Base-by-base conservation (phyloP, 2,888 invertebrate species). In the Amorpha juglandis region DNA sequence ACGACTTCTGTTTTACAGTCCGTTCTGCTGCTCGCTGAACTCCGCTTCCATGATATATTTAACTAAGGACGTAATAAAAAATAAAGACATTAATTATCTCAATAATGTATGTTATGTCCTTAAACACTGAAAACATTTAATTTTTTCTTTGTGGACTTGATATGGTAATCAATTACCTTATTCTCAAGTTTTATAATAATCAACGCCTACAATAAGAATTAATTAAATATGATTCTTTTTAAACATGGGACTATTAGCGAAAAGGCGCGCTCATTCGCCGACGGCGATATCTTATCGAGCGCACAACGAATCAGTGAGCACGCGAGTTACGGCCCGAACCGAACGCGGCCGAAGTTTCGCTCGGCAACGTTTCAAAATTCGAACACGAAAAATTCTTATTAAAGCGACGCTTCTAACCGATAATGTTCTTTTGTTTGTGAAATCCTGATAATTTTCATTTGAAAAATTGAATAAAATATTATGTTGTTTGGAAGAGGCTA, bases 301-400 rank as follows among this genome's bases (percentile, higher is more conserved):
- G 74, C 69, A 65, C 73, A 77, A 81, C 90, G 93, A 89, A 90
- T 91, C 93, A 92, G 86, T 93, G 93, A 86, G 82, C 92, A 90
- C 84, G 84, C 82, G 86, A 89, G 84, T 89, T 88, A 88, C 88
- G 78, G 78, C 78, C 71, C 76, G 73, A 74, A 75, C 77, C 76
- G 77, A 80, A 78, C 71, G 74, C 75, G 73, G 65, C 79, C 84
- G 72, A 79, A 80, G 69, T 81, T 83, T 79, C 68, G 64, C 70
- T 71, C 73, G 74, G 70, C 71, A 71, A 76, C 74, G 74, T 74
- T 80, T 78, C 77, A 74, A 75, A 79, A 77, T 81, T 79, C 77
- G 74, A 77, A 80, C 75, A 66, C 78, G 78, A 83, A 85, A 84
- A 83, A 83, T 77, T 76, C 78, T 47, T 74, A 71, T 83, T 83